Base-by-base conservation (phyloP, 92 coral and sea anemone species). In the Micromussa lordhowensis region DNA sequence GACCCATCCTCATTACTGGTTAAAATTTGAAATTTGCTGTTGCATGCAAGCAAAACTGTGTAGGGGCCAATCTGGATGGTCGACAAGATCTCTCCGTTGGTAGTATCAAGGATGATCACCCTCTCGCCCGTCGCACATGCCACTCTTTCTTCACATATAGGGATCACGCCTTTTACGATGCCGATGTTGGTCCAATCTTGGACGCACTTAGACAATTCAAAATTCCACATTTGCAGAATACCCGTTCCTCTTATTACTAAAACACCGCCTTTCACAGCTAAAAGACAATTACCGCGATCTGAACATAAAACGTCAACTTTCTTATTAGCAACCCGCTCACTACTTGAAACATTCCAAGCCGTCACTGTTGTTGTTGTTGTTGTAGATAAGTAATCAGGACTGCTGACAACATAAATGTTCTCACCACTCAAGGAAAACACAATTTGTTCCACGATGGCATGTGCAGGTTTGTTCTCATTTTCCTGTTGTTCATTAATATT, bases 71-170 rank as follows among this genome's bases (percentile, higher is more conserved):
- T 24, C 14, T 29, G 73, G 55, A 81, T 53, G 51, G 19, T 54
- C 31, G 87, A 49, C 28, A 21, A 6, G 24, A 28, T 57, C 63
- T 57, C 63, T 57, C 63, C 63, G n/a, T 55, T 83, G 4, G 78
- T 30, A 19, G 79, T 70, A 70, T 53, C 48, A 68, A 70, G 24
- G 54, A 83, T 22, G 1, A 0, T 22, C 24, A 54, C 77, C 3
- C 7, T 40, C 3, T 5, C 5, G 15, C 5, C 2, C 0, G 14
- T 2, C 26, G 24, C 10, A 31, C 71, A 55, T 12, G 58, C 88
- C 19, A 85, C 54, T 54, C 69, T 53, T 58, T 57, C 83, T 16
- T 76, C 88, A 57, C 82, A 85, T 14, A 85, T 36, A 24, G 88
- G 73, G 36, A 31, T 51, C 55, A 72, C 1, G 0, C 32, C 7